phyloP scores from a whole-genome alignment of 2,797 vertebrate genomes.

The Phataginus tricuspis region DNA sequence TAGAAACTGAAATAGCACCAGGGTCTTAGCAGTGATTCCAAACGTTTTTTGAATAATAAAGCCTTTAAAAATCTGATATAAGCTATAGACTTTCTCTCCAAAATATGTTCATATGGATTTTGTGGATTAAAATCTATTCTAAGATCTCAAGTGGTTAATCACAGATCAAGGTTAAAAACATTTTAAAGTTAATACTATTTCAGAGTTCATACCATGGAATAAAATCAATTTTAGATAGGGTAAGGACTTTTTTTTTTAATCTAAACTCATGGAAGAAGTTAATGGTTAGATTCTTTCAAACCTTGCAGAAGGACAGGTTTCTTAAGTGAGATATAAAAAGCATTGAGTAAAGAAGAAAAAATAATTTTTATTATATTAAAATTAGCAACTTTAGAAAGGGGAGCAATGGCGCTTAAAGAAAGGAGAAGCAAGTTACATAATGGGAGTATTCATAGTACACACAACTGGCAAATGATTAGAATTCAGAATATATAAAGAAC shows the following conservation, averaged over 20 bases:
- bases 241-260: not conserved
- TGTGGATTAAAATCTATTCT: not conserved
- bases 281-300: not conserved
- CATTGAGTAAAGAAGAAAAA: not conserved
- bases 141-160: not conserved
- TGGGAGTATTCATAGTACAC: not conserved
- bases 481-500: not conserved
- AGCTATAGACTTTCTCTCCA: not conserved
- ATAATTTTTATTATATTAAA: not conserved
- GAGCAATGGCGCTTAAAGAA: not conserved
- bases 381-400: not conserved
- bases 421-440: not conserved
- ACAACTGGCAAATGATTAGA: not conserved
- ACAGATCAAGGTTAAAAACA: not conserved
- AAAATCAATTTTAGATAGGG: not conserved
- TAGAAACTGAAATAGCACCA: not conserved
- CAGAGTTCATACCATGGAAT: not conserved
- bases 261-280: not conserved
- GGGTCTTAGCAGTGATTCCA: not conserved
- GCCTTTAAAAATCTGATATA: not conserved
- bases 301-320: not conserved
- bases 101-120: not conserved
- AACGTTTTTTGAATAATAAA: not conserved
- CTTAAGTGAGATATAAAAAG: not conserved
- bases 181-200: not conserved